Conservation (phyloP, 2,888 invertebrate genomes). For the Acleris cristana region DNA sequence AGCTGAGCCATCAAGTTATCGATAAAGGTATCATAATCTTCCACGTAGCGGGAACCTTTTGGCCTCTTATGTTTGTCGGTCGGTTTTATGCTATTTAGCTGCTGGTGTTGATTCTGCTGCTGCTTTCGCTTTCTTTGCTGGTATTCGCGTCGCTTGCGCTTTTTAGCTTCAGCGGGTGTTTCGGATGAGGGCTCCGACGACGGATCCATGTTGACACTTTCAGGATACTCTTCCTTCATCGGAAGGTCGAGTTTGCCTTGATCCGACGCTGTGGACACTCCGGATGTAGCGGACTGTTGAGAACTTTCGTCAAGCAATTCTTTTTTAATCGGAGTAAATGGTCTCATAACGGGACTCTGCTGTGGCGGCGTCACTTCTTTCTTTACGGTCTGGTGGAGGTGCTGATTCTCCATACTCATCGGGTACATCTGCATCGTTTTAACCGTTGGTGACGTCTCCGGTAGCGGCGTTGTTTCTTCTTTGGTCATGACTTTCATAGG, state of each 20-base stretch:
- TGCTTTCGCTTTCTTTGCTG: constrained; percentile 93
- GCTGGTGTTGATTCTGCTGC: constrained; percentile 89
- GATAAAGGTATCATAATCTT: constrained; percentile 95
- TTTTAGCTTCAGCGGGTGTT: constrained; percentile 84
- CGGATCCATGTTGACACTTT: constrained; percentile 72
- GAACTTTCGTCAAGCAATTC: constrained; percentile 88
- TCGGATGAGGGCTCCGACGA: constrained; percentile 72
- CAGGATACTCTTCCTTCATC: constrained; percentile 84
- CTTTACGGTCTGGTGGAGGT: constrained; percentile 77
- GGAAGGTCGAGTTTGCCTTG: constrained; percentile 84
- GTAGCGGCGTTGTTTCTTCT: constrained; percentile 73
- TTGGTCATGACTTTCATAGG: constrained; percentile 70
- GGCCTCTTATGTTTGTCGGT: constrained; percentile 88
- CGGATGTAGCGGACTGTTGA: constrained; percentile 84
- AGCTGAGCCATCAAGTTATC: constrained; percentile 94
- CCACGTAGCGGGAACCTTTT: constrained; percentile 93
- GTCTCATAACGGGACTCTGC: constrained; percentile 79
- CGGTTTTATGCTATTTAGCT: constrained; percentile 89
- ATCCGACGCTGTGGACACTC: constrained; percentile 84
- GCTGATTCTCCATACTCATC: constrained; percentile 69
- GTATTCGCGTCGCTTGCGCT: constrained; percentile 90
- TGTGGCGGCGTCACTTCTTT: constrained; percentile 81
- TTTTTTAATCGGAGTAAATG: constrained; percentile 86
- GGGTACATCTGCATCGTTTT: constrained; percentile 74
- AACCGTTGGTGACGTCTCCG: constrained; percentile 73